phyloP scores from a whole-genome alignment of 2,113 vertebrate genomes.

The Prochilodus magdalenae region DNA sequence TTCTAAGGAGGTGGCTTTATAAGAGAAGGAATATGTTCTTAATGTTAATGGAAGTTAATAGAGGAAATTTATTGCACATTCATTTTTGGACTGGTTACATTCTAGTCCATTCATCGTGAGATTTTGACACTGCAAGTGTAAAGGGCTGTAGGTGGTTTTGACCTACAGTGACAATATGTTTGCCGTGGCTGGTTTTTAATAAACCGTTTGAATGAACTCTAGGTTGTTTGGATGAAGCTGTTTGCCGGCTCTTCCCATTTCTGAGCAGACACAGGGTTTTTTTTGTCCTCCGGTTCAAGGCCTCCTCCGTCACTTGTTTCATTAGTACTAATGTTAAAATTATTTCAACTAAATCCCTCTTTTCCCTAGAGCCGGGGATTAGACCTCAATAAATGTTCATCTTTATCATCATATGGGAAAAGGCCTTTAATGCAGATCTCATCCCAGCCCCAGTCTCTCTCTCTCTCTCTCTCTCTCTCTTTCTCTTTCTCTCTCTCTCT shows the following conservation, averaged over 20 bases:
- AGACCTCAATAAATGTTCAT: conserved; percentile 49
- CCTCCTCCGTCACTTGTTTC: conserved; percentile 35
- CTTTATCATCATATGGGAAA: conserved; percentile 45
- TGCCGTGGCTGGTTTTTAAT: neutral
- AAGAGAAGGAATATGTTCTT: too few species aligned
- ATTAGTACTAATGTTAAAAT: conserved; percentile 45
- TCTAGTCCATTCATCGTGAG: too few species aligned
- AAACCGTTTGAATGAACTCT: neutral
- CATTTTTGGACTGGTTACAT: too few species aligned
- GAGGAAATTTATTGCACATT: too few species aligned
- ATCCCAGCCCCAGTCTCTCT: conserved; percentile 33
- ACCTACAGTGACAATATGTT: too few species aligned
- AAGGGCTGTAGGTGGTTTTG: too few species aligned
- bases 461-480: too few species aligned
- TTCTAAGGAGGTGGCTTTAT: too few species aligned
- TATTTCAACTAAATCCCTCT: conserved; percentile 28
- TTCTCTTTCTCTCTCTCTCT: neutral
- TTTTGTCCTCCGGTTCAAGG: conserved; percentile 24
- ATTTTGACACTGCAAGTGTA: too few species aligned
- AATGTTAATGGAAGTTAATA: too few species aligned
- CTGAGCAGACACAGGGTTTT: neutral
- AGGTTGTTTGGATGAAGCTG: neutral
- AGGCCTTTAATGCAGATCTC: conserved; percentile 31
- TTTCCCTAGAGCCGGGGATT: conserved; percentile 32
- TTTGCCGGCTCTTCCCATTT: neutral